Percentiles rank a stretch among this genome's conserved stretches.
These are phyloP conservation scores for Rhinolophus sinicus DNA, from an alignment of 2,113 vertebrate species.

Conservation along the genomic window DNA sequence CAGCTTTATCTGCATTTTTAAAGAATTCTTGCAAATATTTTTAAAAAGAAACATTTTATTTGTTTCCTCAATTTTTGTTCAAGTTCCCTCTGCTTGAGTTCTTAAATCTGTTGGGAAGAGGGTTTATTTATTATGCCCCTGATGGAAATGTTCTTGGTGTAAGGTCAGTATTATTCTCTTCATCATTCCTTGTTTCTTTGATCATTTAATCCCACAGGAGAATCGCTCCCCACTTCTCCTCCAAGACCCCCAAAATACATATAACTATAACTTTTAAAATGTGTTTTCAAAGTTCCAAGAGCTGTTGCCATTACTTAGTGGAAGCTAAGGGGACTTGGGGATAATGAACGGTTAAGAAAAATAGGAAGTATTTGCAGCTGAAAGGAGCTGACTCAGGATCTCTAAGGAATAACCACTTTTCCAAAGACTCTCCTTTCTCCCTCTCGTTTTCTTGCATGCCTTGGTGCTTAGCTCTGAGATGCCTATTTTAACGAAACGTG, in stretches of 20 bases:
- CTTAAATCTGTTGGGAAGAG: not conserved
- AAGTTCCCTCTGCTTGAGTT: not conserved
- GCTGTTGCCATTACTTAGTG: not conserved
- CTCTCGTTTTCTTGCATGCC: slow-evolving; percentile 26
- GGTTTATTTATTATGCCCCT: rapidly evolving
- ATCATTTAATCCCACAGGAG: not conserved
- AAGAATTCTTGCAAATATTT: not conserved
- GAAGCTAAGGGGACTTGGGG: not conserved
- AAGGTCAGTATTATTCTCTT: not conserved
- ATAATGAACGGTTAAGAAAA: not conserved
- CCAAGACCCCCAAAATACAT: not conserved
- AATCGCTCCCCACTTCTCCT: not conserved
- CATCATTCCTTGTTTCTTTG: not conserved
- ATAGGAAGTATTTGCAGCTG: not conserved
- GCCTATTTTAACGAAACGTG: slow-evolving; percentile 65
- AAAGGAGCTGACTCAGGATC: not conserved
- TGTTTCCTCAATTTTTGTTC: not conserved
- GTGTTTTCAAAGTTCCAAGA: not conserved
- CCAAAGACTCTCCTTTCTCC: not conserved
- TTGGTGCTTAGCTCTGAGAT: slow-evolving; percentile 4
- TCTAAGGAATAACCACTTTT: not conserved
- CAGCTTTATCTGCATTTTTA: not conserved
- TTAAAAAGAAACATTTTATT: not conserved
- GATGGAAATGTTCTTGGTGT: not conserved
- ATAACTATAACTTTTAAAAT: not conserved